Evolutionary conservation across 2,888 invertebrate species (phyloP).

Genomic region (Leptura quadrifasciata): DNA sequence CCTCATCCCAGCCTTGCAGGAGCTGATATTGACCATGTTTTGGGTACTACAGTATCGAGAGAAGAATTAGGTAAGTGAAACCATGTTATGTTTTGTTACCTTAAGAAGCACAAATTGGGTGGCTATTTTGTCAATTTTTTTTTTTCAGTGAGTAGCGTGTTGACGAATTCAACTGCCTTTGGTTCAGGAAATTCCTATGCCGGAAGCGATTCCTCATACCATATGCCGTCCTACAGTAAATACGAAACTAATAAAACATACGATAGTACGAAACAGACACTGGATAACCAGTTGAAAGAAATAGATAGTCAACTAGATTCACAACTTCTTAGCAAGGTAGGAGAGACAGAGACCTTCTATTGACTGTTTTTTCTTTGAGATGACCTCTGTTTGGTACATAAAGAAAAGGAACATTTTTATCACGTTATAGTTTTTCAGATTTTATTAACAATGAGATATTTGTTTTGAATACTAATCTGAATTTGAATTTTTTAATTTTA

Average conservation of each 20-base stretch:
- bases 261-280: slow-evolving; percentile 84
- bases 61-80: slow-evolving; percentile 72
- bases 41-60: slow-evolving; percentile 73
- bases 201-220: slow-evolving; percentile 76
- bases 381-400: slow-evolving; percentile 46
- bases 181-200: slow-evolving; percentile 77
- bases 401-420: slow-evolving; percentile 29
- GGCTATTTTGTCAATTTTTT: slow-evolving; percentile 50
- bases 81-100: no score
- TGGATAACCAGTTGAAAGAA: slow-evolving; percentile 88
- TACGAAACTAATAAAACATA: slow-evolving; percentile 78
- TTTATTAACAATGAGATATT: slow-evolving; percentile 34
- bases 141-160: slow-evolving; percentile 76
- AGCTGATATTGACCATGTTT: slow-evolving; percentile 73
- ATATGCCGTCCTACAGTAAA: slow-evolving; percentile 72
- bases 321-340: slow-evolving; percentile 80
- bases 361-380: slow-evolving; percentile 62
- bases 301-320: slow-evolving; percentile 86
- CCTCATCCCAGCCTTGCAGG: slow-evolving; percentile 75
- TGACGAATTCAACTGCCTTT: slow-evolving; percentile 77
- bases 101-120: no score
- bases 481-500: background rate
- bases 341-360: slow-evolving; percentile 74
- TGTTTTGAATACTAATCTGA: slow-evolving; percentile 35
- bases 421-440: slow-evolving; percentile 10